phyloP scores from a whole-genome alignment of 2,797 vertebrate species.

The Alosa sapidissima region DNA sequence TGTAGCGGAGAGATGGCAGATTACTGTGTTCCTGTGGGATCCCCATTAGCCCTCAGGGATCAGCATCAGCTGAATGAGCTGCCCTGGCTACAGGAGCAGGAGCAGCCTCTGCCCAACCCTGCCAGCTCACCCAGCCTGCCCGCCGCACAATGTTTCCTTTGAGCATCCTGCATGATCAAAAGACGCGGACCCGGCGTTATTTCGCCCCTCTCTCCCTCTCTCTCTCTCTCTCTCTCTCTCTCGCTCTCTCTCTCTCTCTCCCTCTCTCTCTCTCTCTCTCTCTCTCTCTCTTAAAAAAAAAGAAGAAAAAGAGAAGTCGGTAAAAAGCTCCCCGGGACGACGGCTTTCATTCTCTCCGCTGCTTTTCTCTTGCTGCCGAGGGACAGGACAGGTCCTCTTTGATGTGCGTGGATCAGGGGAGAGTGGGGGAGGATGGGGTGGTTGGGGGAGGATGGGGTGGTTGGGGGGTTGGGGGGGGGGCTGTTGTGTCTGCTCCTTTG shows the following conservation, averaged over 20 bases:
- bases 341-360: slow-evolving; percentile 69
- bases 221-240: slow-evolving; percentile 56
- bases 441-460: slow-evolving; percentile 53
- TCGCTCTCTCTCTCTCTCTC: slow-evolving; percentile 43
- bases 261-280: slow-evolving; percentile 55
- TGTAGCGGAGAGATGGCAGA: slow-evolving; percentile 60
- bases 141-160: slow-evolving; percentile 66
- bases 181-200: slow-evolving; percentile 59
- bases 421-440: slow-evolving; percentile 62
- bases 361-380: slow-evolving; percentile 70
- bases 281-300: slow-evolving; percentile 55
- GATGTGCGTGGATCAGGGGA: slow-evolving; percentile 83
- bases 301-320: slow-evolving; percentile 63
- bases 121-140: not conserved
- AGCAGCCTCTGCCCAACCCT: slow-evolving; percentile 67
- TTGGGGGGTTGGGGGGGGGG: slow-evolving; percentile 63
- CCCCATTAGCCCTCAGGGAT: slow-evolving; percentile 74
- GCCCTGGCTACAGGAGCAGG: not conserved
- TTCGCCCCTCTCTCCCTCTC: slow-evolving; percentile 48
- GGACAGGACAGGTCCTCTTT: slow-evolving; percentile 88
- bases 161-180: slow-evolving; percentile 75
- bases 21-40: slow-evolving; percentile 71
- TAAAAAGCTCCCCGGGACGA: slow-evolving; percentile 73
- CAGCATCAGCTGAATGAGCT: slow-evolving; percentile 71
- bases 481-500: slow-evolving; percentile 92